A percentile compares a stretch with the other conserved stretches of the same genome.
These are phyloP conservation scores for Poecilus cupreus DNA, from an alignment of 2,888 invertebrate genomes.

Conservation along the genomic window DNA sequence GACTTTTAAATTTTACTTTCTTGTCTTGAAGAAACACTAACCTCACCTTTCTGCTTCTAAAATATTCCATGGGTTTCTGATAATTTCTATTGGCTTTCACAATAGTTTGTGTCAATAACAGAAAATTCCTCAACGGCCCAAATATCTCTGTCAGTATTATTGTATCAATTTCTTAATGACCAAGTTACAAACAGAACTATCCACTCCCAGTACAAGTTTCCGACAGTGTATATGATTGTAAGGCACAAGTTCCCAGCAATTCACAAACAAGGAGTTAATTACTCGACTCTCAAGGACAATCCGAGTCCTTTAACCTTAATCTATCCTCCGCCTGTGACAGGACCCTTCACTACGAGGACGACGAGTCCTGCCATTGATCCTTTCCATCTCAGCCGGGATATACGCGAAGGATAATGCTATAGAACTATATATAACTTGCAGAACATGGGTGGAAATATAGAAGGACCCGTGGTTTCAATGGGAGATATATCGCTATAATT, in stretches of 20 bases:
- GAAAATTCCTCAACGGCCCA: too few relatives aligned
- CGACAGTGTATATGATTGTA: neutral
- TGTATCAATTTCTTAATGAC: too few relatives aligned
- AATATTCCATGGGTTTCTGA: too few relatives aligned
- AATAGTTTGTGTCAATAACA: too few relatives aligned
- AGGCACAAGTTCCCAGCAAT: conserved; percentile 11
- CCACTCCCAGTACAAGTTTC: neutral
- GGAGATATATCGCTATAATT: too few relatives aligned
- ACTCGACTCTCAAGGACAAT: conserved; percentile 39
- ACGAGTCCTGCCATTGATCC: conserved; percentile 16
- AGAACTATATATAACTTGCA: neutral
- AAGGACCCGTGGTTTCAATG: too few relatives aligned
- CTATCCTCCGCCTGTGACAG: conserved; percentile 18
- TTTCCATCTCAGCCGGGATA: neutral
- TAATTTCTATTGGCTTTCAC: too few relatives aligned
- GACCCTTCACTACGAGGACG: neutral
- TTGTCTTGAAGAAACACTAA: too few relatives aligned
- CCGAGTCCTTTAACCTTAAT: conserved; percentile 36
- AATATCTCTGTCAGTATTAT: too few relatives aligned
- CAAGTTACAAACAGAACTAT: conserved; percentile 22
- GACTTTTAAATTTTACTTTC: too few relatives aligned
- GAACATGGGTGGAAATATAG: too few relatives aligned
- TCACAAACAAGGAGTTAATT: conserved; percentile 46
- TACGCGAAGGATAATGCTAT: neutral
- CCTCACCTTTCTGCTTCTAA: too few relatives aligned